Evolutionary conservation across 2,113 vertebrate species (phyloP).

Genomic region (Clarias gariepinus): DNA sequence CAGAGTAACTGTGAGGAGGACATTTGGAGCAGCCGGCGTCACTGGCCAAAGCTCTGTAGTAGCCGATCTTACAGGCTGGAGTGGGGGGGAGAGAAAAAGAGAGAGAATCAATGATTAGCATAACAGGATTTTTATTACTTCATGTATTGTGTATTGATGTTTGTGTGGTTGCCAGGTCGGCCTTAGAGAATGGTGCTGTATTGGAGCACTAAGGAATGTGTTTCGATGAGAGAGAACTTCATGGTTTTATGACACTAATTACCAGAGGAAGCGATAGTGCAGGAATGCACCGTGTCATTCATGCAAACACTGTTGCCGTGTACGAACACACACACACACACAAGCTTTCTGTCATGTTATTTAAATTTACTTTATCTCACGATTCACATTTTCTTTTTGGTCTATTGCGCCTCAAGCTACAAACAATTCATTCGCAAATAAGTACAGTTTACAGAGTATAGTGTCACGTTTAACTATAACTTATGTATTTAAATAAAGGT

Average conservation of each 20-base stretch:
- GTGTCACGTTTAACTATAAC: background rate
- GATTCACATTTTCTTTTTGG: background rate
- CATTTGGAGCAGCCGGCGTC: constrained; percentile 83
- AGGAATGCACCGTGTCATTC: constrained; percentile 45
- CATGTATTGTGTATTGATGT: constrained; percentile 10
- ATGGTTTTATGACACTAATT: constrained; percentile 49
- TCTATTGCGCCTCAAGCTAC: background rate
- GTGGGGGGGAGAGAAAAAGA: background rate
- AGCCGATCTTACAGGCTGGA: constrained; percentile 84
- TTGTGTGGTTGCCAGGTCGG: constrained; percentile 42
- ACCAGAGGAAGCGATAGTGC: constrained; percentile 52
- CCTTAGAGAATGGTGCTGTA: background rate
- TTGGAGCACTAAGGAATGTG: constrained; percentile 32
- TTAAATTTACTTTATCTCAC: background rate
- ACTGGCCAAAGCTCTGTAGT: constrained; percentile 83
- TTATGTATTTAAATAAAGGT: background rate
- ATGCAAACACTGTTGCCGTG: background rate
- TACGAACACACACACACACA: constrained; percentile 9
- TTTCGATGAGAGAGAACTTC: constrained; percentile 36
- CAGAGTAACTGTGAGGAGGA: constrained; percentile 84
- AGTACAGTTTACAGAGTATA: background rate
- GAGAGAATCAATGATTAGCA: constrained; percentile 13
- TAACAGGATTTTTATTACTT: background rate
- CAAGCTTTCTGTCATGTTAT: background rate
- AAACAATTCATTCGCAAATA: background rate